Conservation (phyloP, 2,113 vertebrate genomes). For the Chitala chitala region DNA sequence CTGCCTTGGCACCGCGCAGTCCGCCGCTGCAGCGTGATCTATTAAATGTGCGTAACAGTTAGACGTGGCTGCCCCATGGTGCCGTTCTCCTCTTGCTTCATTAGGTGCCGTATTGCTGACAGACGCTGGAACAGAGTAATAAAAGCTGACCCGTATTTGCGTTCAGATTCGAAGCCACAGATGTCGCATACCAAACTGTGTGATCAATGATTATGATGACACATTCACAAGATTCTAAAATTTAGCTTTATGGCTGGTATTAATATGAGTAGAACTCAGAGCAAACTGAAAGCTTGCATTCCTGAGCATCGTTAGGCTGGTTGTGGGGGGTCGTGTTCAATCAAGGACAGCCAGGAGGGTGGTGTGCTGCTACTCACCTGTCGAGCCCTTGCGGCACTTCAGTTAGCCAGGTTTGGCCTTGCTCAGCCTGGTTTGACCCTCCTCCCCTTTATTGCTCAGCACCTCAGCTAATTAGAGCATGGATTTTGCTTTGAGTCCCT, state of each 20-base stretch:
- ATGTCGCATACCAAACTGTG: background rate
- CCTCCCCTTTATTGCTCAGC: slow-evolving; percentile 80
- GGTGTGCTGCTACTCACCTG: background rate
- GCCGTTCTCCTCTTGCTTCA: background rate
- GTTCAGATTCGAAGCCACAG: background rate
- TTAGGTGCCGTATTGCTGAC: background rate
- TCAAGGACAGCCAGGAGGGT: background rate
- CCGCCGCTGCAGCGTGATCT: background rate
- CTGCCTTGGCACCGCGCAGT: background rate
- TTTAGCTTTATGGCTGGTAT: too few species aligned
- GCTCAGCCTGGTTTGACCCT: slow-evolving; percentile 73
- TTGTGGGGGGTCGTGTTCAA: background rate
- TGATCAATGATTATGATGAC: background rate
- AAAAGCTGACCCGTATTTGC: background rate
- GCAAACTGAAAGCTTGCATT: too few species aligned
- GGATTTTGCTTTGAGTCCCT: slow-evolving; percentile 89
- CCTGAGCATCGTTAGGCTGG: background rate
- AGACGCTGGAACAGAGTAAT: background rate
- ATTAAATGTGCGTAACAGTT: slow-evolving; percentile 6
- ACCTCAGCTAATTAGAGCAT: slow-evolving; percentile 98
- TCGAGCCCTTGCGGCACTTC: slow-evolving; percentile 44
- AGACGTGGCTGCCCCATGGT: background rate
- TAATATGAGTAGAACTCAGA: too few species aligned
- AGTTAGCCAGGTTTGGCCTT: slow-evolving; percentile 64
- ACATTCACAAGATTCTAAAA: background rate